A percentile compares a stretch with the other conserved stretches of the same genome.
These are phyloP conservation scores for Nebria brevicollis DNA, from an alignment of 2,888 invertebrate genomes.

Conservation along the genomic window DNA sequence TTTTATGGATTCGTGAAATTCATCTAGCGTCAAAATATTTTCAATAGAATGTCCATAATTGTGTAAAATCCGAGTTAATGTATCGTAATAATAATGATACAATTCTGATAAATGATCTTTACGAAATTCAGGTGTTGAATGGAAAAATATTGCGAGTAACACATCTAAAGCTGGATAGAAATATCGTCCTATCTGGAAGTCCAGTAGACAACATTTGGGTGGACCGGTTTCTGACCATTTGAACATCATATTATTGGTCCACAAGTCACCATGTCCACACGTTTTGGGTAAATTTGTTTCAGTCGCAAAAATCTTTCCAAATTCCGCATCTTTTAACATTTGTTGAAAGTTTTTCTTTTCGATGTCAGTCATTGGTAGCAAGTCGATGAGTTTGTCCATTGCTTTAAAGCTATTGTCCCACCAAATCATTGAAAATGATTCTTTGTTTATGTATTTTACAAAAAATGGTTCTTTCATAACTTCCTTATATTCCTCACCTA, in stretches of 20 bases:
- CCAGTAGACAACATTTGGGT: slow-evolving; percentile 52
- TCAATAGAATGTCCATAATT: not conserved
- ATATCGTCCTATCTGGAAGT: slow-evolving; percentile 47
- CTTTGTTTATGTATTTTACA: not conserved
- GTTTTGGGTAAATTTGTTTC: not conserved
- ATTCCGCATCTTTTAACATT: not conserved
- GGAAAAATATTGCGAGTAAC: slow-evolving; percentile 54
- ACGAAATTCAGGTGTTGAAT: slow-evolving; percentile 54
- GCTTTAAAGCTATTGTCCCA: slow-evolving; percentile 13
- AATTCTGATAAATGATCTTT: slow-evolving; percentile 52
- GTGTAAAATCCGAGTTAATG: slow-evolving; percentile 48
- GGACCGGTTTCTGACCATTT: slow-evolving; percentile 43
- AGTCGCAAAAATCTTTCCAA: not conserved
- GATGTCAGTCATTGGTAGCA: not conserved
- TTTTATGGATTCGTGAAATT: not conserved
- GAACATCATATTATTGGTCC: not conserved
- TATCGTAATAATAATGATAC: slow-evolving; percentile 54
- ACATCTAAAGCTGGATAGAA: slow-evolving; percentile 56
- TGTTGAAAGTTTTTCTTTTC: not conserved
- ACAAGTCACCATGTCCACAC: not conserved
- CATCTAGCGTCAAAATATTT: slow-evolving; percentile 48
- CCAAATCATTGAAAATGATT: slow-evolving; percentile 5
- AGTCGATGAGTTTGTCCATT: not conserved
- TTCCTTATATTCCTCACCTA: slow-evolving; percentile 12
- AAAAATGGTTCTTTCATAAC: slow-evolving; percentile 16